Evolutionary conservation across 1,140 invertebrate genomes (phyloP), one percentile per base, ranked within the genome.

Genomic region (Trichoplusia ni): DNA sequence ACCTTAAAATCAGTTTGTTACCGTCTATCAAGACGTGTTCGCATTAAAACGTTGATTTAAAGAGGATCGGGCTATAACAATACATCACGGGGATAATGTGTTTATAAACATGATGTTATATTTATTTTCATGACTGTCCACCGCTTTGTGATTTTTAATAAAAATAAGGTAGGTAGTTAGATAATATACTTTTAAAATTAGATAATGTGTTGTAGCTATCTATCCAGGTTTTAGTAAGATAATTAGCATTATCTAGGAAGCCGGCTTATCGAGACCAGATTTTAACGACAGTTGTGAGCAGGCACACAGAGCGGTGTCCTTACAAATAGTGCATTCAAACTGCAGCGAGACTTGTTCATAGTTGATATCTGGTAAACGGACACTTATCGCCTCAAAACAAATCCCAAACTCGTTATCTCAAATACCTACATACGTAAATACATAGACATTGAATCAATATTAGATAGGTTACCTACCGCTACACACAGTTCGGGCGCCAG

Each of bases 341-440:
- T 51, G 47, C 47, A 51, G 16, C 8, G 16, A 9, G 31, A n/a
- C 1, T 2, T 13, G 29, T 21, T 27, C 35, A 56, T 5, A 25
- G 21, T 5, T 58, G n/a, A 59, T 51, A 76, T 74, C 73, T 67
- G 11, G 13, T 66, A 67, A 66, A 59, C 40, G 29, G 51, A 60
- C 51, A 72, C 62, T 84, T 86, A 84, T 86, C 77, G 67, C 64
- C 67, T 77, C 71, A 77, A 80, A 86, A 85, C 83, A 86, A 87
- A 86, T 86, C 84, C 81, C 40, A 67, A 47, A 53, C 61, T 54
- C 73, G 67, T 81, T 86, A 84, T 86, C 81, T 69, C n/a, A 25
- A 51, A 61, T 63, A 56, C 33, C 47, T 65, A 42, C 61, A 58
- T 60, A 81, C 65, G 67, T 73, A 78, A 79, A 82, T 81, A 84